Evolutionary conservation across 2,797 vertebrate species (phyloP), one percentile per base, ranked within the genome.

Genomic region (Tapera naevia): DNA sequence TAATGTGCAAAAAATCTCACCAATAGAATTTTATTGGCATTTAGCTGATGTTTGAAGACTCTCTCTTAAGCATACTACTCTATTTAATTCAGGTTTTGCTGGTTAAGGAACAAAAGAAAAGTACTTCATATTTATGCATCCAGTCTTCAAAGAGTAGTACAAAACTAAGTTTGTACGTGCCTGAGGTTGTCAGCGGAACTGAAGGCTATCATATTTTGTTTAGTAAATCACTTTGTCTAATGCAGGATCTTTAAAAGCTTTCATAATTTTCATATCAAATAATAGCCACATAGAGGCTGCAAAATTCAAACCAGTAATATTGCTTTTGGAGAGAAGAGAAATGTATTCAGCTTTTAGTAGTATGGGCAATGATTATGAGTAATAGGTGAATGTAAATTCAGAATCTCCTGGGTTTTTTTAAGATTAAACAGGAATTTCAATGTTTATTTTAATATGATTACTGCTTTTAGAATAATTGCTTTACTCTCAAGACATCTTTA

Each of bases 361-460:
- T 45, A 48, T 13, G 2, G 25, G 5, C 5, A 51, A 70, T n/a
- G 8, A 32, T 58, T 64, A 14, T 5, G 21, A 13, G 3, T 48
- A 18, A 18, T 23, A 57, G 4, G 6, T 7, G 23, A 45, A 35
- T 3, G 4, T 37, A 46, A 57, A n/a, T 79, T 90, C 91, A 83
- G 45, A 78, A 58, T 87, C 67, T 54, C 10, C 22, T 66, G 7
- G 1, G 27, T 12, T n/a, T 35, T 80, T 93, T 54, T 48, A 93
- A 54, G 71, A 54, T 70, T 53, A 48, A 89, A 60, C 30, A 28
- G 27, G 0, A 67, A 80, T 32, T 53, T 16, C 11, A n/a, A 16
- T 50, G 50, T 88, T 96, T 88, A 87, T 74, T 95, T 90, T 94
- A 94, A 93, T 67, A 72, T 66, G 21, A 10, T 91, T 67, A 70